phyloP scores from a whole-genome alignment of 2,888 invertebrate species.

The Hanleya hanleyi region DNA sequence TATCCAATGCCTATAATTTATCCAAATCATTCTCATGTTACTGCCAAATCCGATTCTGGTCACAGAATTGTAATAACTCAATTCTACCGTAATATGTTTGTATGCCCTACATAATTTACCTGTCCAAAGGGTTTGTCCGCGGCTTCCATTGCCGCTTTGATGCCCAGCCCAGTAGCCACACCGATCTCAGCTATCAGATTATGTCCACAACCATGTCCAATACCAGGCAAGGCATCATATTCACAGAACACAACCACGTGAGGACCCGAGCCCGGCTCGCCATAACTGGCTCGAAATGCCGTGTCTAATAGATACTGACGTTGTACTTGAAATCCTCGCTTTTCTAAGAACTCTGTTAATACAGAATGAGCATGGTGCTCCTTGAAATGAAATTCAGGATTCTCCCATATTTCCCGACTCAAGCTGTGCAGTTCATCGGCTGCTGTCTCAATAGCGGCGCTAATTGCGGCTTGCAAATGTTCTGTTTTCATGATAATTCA shows the following conservation, averaged over 20 bases:
- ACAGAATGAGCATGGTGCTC: constrained; percentile 62
- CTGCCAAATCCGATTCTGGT: too few relatives aligned
- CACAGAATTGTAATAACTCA: too few relatives aligned
- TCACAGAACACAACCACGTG: constrained; percentile 63
- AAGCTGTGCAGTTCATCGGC: too few relatives aligned
- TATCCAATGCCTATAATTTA: too few relatives aligned
- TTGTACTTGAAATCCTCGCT: constrained; percentile 59
- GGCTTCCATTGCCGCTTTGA: constrained; percentile 56
- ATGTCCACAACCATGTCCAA: constrained; percentile 73
- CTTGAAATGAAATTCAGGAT: constrained; percentile 65
- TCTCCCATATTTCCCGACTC: too few relatives aligned
- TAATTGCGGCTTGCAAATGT: too few relatives aligned
- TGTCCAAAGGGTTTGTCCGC: constrained; percentile 40
- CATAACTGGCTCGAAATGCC: constrained; percentile 52
- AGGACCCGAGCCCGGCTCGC: constrained; percentile 39
- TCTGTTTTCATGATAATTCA: too few relatives aligned
- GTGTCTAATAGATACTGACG: constrained; percentile 51
- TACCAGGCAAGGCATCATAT: constrained; percentile 68
- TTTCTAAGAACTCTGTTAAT: constrained; percentile 55
- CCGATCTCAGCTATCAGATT: constrained; percentile 70
- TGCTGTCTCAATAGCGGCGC: too few relatives aligned
- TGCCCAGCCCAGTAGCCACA: constrained; percentile 62
- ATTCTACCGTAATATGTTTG: too few relatives aligned
- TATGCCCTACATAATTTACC: too few relatives aligned
- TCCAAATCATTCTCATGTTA: too few relatives aligned